Evolutionary conservation across 1,140 invertebrate genomes (phyloP), one percentile per base, ranked within the genome.

Genomic region (Ephestia elutella): DNA sequence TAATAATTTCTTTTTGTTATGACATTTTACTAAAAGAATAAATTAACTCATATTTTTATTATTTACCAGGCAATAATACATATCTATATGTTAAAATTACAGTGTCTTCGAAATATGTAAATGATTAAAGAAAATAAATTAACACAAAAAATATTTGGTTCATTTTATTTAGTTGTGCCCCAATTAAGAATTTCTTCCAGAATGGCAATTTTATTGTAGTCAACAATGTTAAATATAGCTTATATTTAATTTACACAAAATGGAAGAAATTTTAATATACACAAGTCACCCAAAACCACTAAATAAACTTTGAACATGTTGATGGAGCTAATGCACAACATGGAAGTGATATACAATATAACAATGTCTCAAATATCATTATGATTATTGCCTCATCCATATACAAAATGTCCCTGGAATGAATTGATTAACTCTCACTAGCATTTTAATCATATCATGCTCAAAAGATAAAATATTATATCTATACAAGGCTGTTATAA

Each of bases 321-420:
- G 50, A n/a, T 25, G 20, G 20, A 50, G 20, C 20, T 53, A 7
- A 8, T 53, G 13, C 13, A 25, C 3, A 53, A 20, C 2, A 20
- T 25, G 10, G 49, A 20, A 50, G 5, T 50, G 49, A 50, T 50
- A 50, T 50, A 11, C 59, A 70, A 70, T 67, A 71, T 25, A 7
- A 68, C 62, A 66, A 48, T 20, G 51, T 68, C 60, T 19, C 49
- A 20, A 54, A 50, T 55, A 56, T 54, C 55, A 64, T 63, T 25
- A 63, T 71, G 60, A 65, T 67, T 65, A 65, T 70, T 70, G 60
- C 61, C 61, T 76, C 64, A 68, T 59, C 62, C 66, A 69, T 69
- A 66, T 57, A 69, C 54, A 70, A 68, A 59, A 71, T 62, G 57
- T 67, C 63, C 66, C 68, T 78, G 72, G 72, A 75, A 78, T 75